These are phyloP conservation scores for Scolopax rusticola DNA, from an alignment of 2,797 vertebrate species.

Conservation along the genomic window DNA sequence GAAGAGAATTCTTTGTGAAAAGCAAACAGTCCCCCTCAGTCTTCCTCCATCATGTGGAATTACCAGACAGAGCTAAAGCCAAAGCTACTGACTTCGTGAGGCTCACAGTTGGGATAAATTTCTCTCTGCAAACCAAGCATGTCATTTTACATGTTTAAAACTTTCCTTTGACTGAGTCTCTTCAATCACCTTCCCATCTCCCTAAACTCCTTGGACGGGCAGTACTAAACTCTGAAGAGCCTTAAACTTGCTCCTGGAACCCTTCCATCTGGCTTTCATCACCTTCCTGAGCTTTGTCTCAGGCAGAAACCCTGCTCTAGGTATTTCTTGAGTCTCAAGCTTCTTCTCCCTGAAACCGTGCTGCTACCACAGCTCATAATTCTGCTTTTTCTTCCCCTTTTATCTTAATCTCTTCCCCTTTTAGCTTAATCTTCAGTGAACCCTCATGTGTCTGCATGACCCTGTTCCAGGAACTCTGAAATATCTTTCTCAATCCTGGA, in stretches of 20 bases:
- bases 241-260: not conserved
- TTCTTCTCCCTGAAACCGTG: not conserved
- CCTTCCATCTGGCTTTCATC: not conserved
- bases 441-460: not conserved
- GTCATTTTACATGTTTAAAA: not conserved
- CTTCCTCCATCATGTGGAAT: not conserved
- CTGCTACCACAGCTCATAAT: not conserved
- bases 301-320: not conserved
- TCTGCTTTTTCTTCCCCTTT: not conserved
- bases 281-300: not conserved
- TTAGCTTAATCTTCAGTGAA: not conserved
- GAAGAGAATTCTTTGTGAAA: not conserved
- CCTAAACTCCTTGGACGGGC: not conserved
- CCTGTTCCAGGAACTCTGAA: not conserved
- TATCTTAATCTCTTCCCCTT: not conserved
- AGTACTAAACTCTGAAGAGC: not conserved
- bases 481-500: not conserved
- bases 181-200: not conserved
- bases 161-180: not conserved
- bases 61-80: not conserved
- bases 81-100: not conserved
- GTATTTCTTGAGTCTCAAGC: not conserved
- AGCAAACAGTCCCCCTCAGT: not conserved
- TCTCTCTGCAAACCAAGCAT: conserved; percentile 1
- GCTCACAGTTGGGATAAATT: not conserved